phyloP scores from a whole-genome alignment of 2,113 vertebrate species.

The Ailurus styani region DNA sequence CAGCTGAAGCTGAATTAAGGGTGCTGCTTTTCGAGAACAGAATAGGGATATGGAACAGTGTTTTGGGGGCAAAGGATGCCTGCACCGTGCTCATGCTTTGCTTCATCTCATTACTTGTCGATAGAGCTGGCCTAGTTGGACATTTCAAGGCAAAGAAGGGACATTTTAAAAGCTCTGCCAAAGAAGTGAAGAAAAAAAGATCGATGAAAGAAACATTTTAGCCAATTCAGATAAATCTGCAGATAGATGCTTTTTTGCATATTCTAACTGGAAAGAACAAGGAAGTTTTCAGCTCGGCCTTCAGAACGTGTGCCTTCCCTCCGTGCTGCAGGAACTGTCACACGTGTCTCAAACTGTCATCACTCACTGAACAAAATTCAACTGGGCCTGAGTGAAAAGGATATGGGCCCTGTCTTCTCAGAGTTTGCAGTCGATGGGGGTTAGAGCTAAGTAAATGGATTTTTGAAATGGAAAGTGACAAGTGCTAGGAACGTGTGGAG shows the following conservation, averaged over 20 bases:
- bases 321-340: not conserved
- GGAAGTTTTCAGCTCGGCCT: not conserved
- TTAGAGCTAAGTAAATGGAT: not conserved
- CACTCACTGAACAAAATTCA: not conserved
- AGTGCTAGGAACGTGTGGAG: fast-evolving
- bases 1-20: not conserved
- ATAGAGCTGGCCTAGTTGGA: not conserved
- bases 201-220: not conserved
- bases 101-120: not conserved
- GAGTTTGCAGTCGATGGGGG: not conserved
- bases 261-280: not conserved
- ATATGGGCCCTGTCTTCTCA: not conserved
- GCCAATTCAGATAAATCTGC: not conserved
- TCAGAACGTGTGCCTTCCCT: not conserved
- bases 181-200: not conserved
- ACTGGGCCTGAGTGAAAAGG: not conserved
- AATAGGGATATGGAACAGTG: not conserved
- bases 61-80: too few relatives aligned
- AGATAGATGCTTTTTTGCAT: not conserved
- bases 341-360: not conserved
- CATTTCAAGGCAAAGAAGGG: not conserved
- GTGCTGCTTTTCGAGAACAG: not conserved
- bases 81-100: not conserved
- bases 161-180: not conserved
- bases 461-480: not conserved